Evolutionary conservation across 2,888 invertebrate genomes (phyloP), one percentile per base, ranked within the genome.

Genomic region (Volucella inflata): DNA sequence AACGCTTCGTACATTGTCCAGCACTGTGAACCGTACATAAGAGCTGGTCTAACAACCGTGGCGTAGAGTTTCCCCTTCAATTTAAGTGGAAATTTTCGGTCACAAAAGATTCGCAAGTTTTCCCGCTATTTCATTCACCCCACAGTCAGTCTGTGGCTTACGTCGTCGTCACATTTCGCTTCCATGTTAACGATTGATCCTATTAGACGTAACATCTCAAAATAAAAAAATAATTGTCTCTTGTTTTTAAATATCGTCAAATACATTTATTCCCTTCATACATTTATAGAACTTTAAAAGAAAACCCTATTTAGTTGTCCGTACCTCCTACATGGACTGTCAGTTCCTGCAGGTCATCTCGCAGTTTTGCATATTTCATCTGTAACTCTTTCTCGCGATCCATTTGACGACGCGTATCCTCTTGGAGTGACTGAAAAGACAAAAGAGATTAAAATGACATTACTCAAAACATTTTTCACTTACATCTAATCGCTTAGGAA

Each of bases 311-410:
- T 30, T 30, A 30, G 6, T 30, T 30, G 30, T 30, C 30, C 30
- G 30, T 30, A 40, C 14, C 38, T 17, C 40, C 44, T 44, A 83
- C 0, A 17, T 78, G 51, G 1, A 30, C 51, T 21, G 87, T 92
- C 1, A 93, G 88, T 8, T 93, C 93, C 88, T 94, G 94, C 9
- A 94, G 89, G 88, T 95, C 94, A 2, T 94, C 93, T 87, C 95
- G 95, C 0, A 98, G 93, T 85, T 96, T 95, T 0, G 95, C 94
- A 91, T 96, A 99, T 88, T 95, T 95, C 83, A 94, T 94, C 93
- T 99, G 99, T 62, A 99, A 93, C 77, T 94, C 95, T 88, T 95
- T 96, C 91, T 99, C 99, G 74, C 99, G 94, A 87, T 98, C 97
- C 89, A 96, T 97, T 93, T 99, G 98, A 71, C 98, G 94, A 82